These are phyloP conservation scores for Microtus ochrogaster DNA, from an alignment of 2,113 vertebrate species.

Conservation along the genomic window DNA sequence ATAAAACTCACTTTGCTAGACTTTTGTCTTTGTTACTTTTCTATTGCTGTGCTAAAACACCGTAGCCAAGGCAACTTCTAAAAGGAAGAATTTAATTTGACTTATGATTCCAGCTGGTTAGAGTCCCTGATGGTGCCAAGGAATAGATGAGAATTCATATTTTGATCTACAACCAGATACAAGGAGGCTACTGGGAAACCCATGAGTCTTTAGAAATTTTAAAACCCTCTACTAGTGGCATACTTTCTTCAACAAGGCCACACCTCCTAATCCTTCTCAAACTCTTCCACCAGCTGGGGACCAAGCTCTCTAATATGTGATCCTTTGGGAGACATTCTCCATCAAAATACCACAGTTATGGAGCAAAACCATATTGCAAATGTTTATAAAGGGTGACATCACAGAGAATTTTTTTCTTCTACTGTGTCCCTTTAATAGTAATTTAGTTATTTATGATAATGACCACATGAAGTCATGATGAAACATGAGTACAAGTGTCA, in stretches of 20 bases:
- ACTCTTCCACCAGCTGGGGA: background rate
- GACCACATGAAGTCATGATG: background rate
- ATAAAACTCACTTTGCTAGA: background rate
- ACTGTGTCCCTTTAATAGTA: fast-evolving
- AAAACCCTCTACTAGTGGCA: background rate
- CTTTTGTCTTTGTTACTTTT: background rate
- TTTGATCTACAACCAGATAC: background rate
- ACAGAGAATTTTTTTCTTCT: background rate
- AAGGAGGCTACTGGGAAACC: background rate
- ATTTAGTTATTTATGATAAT: background rate
- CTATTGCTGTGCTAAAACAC: background rate
- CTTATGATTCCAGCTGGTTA: background rate
- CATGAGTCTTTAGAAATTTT: background rate
- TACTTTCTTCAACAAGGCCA: background rate
- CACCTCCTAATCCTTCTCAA: background rate
- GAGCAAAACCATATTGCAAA: background rate
- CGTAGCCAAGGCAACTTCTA: background rate
- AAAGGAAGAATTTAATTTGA: background rate
- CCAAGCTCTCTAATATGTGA: background rate
- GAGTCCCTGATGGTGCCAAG: background rate
- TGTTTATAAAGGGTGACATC: background rate
- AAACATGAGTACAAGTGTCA: background rate
- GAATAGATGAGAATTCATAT: background rate
- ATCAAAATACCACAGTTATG: background rate
- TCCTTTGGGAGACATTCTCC: too few relatives aligned